Percentiles rank a stretch among this genome's conserved stretches.
Conservation (phyloP, 2,113 vertebrate species). For the Nothoprocta perdicaria region DNA sequence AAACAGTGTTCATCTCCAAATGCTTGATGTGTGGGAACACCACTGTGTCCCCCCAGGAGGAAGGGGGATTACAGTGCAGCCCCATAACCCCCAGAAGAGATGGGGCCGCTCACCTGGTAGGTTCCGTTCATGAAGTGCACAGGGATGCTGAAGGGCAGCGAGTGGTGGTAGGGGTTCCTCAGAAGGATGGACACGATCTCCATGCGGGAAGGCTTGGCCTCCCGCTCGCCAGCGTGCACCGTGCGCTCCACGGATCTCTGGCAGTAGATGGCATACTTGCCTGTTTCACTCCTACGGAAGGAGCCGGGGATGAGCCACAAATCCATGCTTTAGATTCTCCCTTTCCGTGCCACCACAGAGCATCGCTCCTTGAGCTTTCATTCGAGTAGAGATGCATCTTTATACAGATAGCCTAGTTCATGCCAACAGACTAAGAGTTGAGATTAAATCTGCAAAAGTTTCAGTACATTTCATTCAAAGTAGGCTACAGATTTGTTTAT, state of each 20-base stretch:
- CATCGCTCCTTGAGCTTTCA: neutral
- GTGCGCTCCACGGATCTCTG: conserved; percentile 87
- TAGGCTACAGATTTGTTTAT: neutral
- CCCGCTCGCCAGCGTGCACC: conserved; percentile 84
- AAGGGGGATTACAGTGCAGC: neutral
- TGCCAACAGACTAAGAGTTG: neutral
- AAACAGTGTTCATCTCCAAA: neutral
- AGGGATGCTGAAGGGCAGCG: conserved; percentile 90
- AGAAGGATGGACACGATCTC: conserved; percentile 91
- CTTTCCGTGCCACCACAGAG: neutral
- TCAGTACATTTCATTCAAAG: neutral
- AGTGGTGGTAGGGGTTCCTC: conserved; percentile 92
- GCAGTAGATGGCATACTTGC: conserved; percentile 91
- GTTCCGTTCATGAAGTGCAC: conserved; percentile 91
- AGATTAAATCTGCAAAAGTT: neutral
- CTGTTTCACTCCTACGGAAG: conserved; percentile 83
- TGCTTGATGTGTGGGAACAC: neutral
- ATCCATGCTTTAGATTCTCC: neutral
- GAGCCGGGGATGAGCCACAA: neutral
- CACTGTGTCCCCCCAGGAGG: neutral
- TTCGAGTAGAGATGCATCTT: neutral
- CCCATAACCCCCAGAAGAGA: neutral
- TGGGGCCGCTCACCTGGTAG: conserved; percentile 82
- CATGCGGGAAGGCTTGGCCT: conserved; percentile 90
- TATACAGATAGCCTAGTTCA: neutral